Conservation (phyloP, 2,797 vertebrate genomes). For the Spinus olivaceus region DNA sequence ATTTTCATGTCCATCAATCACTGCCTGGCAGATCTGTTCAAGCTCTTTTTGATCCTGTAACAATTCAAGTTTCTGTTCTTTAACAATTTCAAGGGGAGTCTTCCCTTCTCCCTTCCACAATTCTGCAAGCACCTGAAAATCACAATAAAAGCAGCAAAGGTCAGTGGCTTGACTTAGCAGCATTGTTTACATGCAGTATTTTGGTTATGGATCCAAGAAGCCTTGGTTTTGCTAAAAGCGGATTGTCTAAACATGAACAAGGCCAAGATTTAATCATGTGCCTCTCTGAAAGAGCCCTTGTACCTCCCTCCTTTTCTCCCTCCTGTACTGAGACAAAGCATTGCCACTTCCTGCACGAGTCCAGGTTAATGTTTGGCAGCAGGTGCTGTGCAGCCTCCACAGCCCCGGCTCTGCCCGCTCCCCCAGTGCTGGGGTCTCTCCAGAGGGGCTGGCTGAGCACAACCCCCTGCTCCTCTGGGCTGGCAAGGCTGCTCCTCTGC, state of each 20-base stretch:
- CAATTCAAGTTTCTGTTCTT: conserved; percentile 84
- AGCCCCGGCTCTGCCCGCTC: accelerated
- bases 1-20: conserved; percentile 81
- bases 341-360: background rate
- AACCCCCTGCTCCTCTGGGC: accelerated
- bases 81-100: conserved; percentile 81
- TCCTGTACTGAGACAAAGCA: background rate
- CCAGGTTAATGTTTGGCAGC: background rate
- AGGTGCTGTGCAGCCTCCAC: background rate
- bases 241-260: background rate
- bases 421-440: accelerated
- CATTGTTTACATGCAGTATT: background rate
- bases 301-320: background rate
- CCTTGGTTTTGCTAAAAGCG: background rate
- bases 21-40: conserved; percentile 83
- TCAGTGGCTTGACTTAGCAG: background rate
- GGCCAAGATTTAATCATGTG: background rate
- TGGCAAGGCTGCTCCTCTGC: background rate
- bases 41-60: conserved; percentile 80
- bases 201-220: background rate
- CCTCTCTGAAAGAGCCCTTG: background rate
- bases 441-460: background rate
- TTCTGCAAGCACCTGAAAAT: conserved; percentile 86
- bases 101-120: conserved; percentile 85
- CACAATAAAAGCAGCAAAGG: background rate